Evolutionary conservation across 2,888 invertebrate genomes (phyloP).

Genomic region (Ichneumoninae sp.): DNA sequence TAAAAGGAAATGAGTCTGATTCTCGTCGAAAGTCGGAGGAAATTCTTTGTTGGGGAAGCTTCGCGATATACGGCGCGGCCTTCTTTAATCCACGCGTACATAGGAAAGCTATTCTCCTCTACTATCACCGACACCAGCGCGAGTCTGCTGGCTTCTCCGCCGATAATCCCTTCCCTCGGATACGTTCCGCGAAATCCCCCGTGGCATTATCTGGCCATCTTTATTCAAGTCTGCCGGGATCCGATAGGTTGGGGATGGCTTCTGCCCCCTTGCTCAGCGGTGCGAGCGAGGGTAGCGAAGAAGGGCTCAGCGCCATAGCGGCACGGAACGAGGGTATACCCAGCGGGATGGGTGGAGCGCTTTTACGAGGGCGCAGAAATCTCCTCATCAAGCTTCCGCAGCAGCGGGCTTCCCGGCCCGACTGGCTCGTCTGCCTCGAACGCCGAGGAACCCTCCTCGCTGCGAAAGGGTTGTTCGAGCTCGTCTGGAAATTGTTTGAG

Average conservation of each 20-base stretch:
- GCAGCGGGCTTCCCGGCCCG: conserved; percentile 68
- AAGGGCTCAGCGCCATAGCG: conserved; percentile 44
- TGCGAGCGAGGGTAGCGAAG: conserved; percentile 53
- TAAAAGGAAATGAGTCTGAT: background rate
- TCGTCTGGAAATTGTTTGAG: conserved; percentile 74
- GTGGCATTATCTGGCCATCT: conserved; percentile 81
- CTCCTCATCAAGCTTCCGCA: conserved; percentile 83
- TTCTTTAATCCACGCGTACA: conserved; percentile 25
- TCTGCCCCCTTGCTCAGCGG: conserved; percentile 41
- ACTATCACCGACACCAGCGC: background rate
- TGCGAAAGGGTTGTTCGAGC: conserved; percentile 53
- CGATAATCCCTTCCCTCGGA: conserved; percentile 41
- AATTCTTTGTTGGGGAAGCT: background rate
- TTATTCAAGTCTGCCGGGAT: conserved; percentile 78
- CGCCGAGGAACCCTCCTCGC: conserved; percentile 34
- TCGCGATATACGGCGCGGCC: background rate
- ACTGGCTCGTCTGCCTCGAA: conserved; percentile 52
- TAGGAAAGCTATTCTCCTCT: background rate
- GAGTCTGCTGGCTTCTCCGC: conserved; percentile 8
- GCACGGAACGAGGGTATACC: conserved; percentile 20
- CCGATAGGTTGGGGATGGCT: conserved; percentile 62
- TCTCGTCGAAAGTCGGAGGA: background rate
- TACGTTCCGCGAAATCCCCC: conserved; percentile 54
- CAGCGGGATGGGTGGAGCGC: conserved; percentile 60
- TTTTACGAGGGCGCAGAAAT: conserved; percentile 84